Evolutionary conservation across 2,113 vertebrate species (phyloP), one percentile per base, ranked within the genome.

Genomic region (Lontra canadensis): DNA sequence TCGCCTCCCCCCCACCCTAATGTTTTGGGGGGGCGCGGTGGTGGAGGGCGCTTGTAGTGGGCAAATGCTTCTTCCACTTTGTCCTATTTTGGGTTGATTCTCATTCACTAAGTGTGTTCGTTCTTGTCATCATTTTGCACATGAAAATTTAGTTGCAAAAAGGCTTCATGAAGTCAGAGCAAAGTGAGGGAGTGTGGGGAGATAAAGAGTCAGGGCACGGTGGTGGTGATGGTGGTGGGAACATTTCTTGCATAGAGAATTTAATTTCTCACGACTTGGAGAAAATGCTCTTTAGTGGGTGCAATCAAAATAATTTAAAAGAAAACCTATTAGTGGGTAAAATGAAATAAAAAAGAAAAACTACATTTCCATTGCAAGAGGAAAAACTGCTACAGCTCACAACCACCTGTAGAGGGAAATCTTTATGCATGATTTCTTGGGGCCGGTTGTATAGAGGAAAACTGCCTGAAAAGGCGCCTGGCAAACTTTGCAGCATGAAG

Each of bases 341-440:
- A 96, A 96, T 96, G 49, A 81, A 98, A 94, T 29, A 26, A 94
- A 52, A 92, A 74, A 95, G 26, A 83, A 98, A 97, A 47, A 97
- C 55, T 97, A 95, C 95, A 83, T 93, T 97, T 95, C 96, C 61
- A 95, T 71, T 98, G 97, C 93, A 82, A 97, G 80, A 96, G 97
- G 94, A 95, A 94, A 98, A 97, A 82, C 98, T 98, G 99, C 98
- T 98, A 98, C 97, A 96, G 98, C 98, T 98, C 98, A 97, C 98
- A 99, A 98, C 99, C 99, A 99, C 99, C 99, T 99, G 99, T 99
- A 99, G 99, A 99, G 99, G 99, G 99, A 99, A 99, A 99, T 99
- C 99, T 99, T 98, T 98, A 98, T 98, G 98, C 99, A 98, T 95
- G 98, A 98, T 99, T 98, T 98, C 98, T 93, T 97, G 98, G 97